Base-by-base conservation (phyloP, 2,888 invertebrate genomes). In the Drosophila cracens region DNA sequence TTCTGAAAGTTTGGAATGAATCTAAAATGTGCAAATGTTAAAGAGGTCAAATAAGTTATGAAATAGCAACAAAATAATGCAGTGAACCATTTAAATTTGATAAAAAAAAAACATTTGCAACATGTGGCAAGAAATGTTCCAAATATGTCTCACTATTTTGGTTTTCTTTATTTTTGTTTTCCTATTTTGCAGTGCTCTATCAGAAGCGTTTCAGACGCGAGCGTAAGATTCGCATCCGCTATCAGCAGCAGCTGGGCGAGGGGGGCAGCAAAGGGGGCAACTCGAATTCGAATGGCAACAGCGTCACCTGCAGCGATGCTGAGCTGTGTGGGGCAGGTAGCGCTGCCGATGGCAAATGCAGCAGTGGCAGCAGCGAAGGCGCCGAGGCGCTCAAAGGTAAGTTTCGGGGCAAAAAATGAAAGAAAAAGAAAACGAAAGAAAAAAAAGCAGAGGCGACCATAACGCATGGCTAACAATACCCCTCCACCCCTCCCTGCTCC, bases 131-230 rank as follows among this genome's bases (percentile, higher is more conserved):
- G 21, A 46, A 16, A 8, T 21, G 4, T 7, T 8, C 8, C 4
- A 25, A 8, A 16, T 4, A 2, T 46, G 13, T 8, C 16, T 16
- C 7, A 21, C 4, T 13, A 0, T 21, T 21, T 4, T 7, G 2
- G 16, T 0, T 40, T 8, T 21, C 29, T 18, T n/a, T 33, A 18
- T 36, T 34, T 21, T 4, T 10, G 10, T 49, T 11, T 40, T n/a
- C 0, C 27, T 0, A 2, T 4, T 36, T 48, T 94, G 27, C 95
- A 98, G 98, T 96, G 76, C 94, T 97, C 92, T 97, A 97, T 93
- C 98, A 98, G 93, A 98, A 98, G 93, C 95, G 98, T 75, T 95
- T 98, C 94, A 96, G 98, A 94, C 96, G 97, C 90, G 98, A 98
- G 92, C 95, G 96, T 83, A 96, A 97, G 93, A 95, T 96, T 76